Conservation (phyloP, 2,888 invertebrate genomes). For the Autographa pulchrina region DNA sequence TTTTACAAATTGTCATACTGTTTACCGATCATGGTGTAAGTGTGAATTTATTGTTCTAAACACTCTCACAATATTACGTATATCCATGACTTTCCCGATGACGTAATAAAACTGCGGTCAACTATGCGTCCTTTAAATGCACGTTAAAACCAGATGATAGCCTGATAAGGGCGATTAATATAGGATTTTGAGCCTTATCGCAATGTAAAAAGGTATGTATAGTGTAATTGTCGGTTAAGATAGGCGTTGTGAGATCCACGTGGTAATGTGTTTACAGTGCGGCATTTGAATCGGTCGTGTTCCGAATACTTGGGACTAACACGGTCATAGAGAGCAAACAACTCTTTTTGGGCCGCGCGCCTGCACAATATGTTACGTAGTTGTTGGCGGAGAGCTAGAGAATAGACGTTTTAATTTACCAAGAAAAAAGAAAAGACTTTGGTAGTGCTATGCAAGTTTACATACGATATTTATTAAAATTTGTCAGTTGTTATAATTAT, state of each 20-base stretch:
- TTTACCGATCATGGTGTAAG: too few species aligned
- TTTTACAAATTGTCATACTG: too few species aligned
- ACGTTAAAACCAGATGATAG: constrained; percentile 3
- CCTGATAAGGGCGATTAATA: not conserved
- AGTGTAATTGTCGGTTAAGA: not conserved
- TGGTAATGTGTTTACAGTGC: constrained; percentile 29
- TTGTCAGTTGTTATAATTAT: too few species aligned
- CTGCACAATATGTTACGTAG: constrained; percentile 27
- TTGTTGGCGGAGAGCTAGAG: not conserved
- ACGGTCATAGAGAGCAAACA: constrained; percentile 65
- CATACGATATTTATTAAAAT: too few species aligned
- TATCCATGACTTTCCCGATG: not conserved
- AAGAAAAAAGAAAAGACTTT: not conserved
- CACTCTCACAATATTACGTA: too few species aligned
- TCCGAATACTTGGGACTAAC: constrained; percentile 50
- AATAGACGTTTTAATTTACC: not conserved
- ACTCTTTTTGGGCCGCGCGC: constrained; percentile 63
- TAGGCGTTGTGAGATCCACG: constrained; percentile 5
- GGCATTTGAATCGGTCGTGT: constrained; percentile 57
- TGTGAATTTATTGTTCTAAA: too few species aligned
- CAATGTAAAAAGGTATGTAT: not conserved
- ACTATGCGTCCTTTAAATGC: not conserved
- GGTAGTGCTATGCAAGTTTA: too few species aligned
- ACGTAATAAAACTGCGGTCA: not conserved
- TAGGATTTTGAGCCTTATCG: not conserved